These are phyloP conservation scores for Onychomys arenicola DNA, from an alignment of 2,797 vertebrate genomes.

Conservation along the genomic window DNA sequence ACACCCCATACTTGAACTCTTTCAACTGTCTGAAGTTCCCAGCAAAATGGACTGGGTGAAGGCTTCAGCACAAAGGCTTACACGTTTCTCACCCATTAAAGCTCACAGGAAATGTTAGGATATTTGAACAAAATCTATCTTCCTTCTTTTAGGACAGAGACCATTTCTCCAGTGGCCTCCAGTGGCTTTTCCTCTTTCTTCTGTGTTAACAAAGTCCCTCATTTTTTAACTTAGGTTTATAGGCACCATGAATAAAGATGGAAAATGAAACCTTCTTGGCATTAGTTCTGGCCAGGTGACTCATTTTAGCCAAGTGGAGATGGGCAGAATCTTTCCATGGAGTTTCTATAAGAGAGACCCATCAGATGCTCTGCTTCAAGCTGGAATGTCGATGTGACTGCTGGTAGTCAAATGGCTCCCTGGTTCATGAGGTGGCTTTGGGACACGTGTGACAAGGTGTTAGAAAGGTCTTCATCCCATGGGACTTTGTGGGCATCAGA, in stretches of 20 bases:
- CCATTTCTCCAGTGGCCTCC: background rate
- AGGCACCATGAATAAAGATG: background rate
- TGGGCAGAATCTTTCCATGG: background rate
- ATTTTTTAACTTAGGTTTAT: background rate
- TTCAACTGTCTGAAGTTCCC: background rate
- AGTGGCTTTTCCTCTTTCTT: background rate
- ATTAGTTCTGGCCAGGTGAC: background rate
- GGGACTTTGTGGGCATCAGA: background rate
- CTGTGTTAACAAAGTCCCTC: background rate
- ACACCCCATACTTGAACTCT: background rate
- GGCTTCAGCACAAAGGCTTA: background rate
- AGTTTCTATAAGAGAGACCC: background rate
- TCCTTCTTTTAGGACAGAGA: background rate
- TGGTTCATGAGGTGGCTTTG: background rate
- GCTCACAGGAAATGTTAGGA: background rate
- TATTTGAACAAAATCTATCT: background rate
- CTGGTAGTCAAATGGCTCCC: background rate
- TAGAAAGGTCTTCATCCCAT: fast-evolving
- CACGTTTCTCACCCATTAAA: background rate
- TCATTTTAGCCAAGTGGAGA: background rate
- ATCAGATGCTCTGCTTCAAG: background rate
- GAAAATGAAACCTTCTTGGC: background rate
- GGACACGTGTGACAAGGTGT: background rate
- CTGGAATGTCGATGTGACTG: background rate
- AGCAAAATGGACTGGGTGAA: background rate